phyloP scores from a whole-genome alignment of 2,113 vertebrate genomes.

The Rattus norvegicus region DNA sequence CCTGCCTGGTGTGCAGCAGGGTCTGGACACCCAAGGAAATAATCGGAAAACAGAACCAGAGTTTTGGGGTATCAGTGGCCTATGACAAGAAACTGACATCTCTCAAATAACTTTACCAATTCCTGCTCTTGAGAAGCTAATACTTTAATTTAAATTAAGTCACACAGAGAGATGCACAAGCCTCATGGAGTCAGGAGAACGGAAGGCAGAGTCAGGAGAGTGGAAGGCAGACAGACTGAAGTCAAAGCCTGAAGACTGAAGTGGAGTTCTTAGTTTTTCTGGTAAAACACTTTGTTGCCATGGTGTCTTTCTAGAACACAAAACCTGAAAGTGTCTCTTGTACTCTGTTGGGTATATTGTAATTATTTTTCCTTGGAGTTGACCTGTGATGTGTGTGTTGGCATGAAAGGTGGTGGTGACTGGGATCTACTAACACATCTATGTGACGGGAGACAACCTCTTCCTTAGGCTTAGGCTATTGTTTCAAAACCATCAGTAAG shows the following conservation, averaged over 20 bases:
- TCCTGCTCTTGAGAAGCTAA: slow-evolving; percentile 77
- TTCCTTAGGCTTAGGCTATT: not conserved
- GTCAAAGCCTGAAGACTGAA: slow-evolving; percentile 44
- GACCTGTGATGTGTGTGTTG: not conserved
- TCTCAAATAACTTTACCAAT: slow-evolving; percentile 73
- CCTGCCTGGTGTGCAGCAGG: too few species aligned
- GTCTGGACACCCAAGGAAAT: too few species aligned
- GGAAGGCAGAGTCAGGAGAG: slow-evolving; percentile 46
- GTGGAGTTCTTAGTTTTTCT: not conserved
- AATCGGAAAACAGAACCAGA: too few species aligned
- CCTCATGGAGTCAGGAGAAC: slow-evolving; percentile 68
- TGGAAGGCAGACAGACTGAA: slow-evolving; percentile 75
- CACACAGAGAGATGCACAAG: not conserved
- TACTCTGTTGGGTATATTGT: not conserved
- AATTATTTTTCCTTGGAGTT: not conserved
- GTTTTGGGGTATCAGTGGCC: slow-evolving; percentile 68
- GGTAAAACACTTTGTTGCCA: not conserved
- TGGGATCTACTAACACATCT: not conserved
- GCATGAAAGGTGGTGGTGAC: not conserved
- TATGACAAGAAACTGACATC: not conserved
- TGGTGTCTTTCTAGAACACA: not conserved
- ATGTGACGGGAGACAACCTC: not conserved
- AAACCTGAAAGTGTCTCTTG: not conserved
- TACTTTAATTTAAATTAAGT: slow-evolving; percentile 83
- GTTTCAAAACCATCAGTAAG: not conserved